phyloP scores from a whole-genome alignment of 2,797 vertebrate genomes.

The Premnoplex brunnescens region DNA sequence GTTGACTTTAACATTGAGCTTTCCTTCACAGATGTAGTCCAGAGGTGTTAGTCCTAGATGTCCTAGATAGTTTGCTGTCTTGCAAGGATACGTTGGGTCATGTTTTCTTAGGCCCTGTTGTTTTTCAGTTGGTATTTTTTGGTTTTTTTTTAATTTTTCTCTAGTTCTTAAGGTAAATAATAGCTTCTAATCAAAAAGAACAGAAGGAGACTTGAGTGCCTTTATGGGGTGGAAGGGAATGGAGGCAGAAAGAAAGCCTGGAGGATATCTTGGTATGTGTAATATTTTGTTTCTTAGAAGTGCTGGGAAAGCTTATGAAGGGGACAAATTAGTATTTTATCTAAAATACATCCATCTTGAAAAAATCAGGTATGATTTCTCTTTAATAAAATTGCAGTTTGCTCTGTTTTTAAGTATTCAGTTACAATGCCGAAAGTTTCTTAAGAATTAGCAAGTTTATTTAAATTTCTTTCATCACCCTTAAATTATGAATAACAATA shows the following conservation, averaged over 20 bases:
- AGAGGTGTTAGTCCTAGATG: neutral
- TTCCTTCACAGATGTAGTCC: neutral
- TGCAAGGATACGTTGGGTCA: neutral
- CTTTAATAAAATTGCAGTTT: neutral
- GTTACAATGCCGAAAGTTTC: neutral
- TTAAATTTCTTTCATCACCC: neutral
- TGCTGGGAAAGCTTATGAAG: neutral
- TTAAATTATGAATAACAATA: neutral
- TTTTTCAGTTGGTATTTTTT: neutral
- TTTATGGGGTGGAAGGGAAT: neutral
- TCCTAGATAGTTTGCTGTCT: neutral
- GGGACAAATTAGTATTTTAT: neutral
- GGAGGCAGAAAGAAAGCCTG: neutral
- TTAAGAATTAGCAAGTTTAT: neutral
- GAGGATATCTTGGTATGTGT: neutral
- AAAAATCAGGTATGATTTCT: neutral
- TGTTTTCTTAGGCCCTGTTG: neutral
- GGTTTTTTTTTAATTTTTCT: neutral
- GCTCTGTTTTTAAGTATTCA: neutral
- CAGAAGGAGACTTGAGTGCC: neutral
- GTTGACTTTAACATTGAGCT: neutral
- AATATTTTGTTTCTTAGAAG: neutral
- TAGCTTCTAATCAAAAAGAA: neutral
- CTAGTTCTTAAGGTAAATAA: neutral
- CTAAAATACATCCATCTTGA: neutral